These are phyloP conservation scores for Synanthedon tipuliformis DNA, from an alignment of 2,888 invertebrate species.

Conservation along the genomic window DNA sequence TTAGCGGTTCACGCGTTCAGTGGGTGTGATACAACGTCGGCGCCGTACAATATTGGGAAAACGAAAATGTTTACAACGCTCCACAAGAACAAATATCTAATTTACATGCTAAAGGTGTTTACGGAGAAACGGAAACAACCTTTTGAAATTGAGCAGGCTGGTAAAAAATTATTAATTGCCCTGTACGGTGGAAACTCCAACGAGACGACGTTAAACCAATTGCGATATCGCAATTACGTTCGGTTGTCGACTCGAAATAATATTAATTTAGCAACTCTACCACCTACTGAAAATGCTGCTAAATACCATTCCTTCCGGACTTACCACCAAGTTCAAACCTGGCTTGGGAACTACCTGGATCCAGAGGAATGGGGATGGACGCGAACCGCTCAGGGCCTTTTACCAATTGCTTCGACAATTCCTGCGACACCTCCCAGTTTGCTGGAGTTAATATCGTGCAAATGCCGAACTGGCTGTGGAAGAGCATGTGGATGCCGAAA, in stretches of 20 bases:
- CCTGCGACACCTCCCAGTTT: too few relatives aligned
- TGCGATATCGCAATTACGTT: not conserved
- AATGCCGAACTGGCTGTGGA: too few relatives aligned
- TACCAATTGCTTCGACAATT: too few relatives aligned
- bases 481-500: too few relatives aligned
- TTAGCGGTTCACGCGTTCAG: constrained; percentile 5
- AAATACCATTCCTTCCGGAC: constrained; percentile 7
- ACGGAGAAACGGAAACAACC: not conserved
- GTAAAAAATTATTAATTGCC: constrained; percentile 5
- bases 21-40: constrained; percentile 5
- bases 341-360: constrained; percentile 8
- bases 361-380: constrained; percentile 8
- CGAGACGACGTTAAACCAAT: constrained; percentile 1
- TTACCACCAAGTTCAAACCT: constrained; percentile 7
- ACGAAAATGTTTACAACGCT: constrained; percentile 1
- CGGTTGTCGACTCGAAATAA: constrained; percentile 5
- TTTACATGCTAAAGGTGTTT: constrained; percentile 2
- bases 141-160: not conserved
- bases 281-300: constrained; percentile 5
- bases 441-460: too few relatives aligned
- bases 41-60: constrained; percentile 5
- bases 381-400: too few relatives aligned
- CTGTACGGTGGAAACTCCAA: constrained; percentile 5
- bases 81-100: not conserved
- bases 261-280: constrained; percentile 4